Conservation (phyloP, 2,888 invertebrate genomes). For the Atherix ibis region DNA sequence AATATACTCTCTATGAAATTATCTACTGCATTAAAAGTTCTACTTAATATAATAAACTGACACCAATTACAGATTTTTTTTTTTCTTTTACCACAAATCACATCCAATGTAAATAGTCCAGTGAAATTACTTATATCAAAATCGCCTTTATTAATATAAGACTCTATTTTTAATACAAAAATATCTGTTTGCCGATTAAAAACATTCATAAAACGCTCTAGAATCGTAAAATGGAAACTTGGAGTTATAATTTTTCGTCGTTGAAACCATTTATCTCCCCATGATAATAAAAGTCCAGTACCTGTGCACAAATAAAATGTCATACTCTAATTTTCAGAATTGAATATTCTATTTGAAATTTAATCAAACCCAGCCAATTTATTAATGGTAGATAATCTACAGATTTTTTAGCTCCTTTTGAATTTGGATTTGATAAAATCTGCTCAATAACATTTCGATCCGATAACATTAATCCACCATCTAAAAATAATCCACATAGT, state of each 20-base stretch:
- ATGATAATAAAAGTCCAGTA: conserved; percentile 4
- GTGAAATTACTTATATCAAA: conserved; percentile 32
- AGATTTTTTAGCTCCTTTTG: conserved; percentile 5
- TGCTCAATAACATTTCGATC: conserved; percentile 5
- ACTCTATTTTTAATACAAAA: conserved; percentile 20
- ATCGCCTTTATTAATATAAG: conserved; percentile 7
- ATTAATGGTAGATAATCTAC: background rate
- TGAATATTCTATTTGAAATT: too few relatives aligned
- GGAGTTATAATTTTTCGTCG: conserved; percentile 32
- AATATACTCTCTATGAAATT: too few relatives aligned
- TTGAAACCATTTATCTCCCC: conserved; percentile 30
- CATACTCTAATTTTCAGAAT: too few relatives aligned
- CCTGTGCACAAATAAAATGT: conserved; percentile 1
- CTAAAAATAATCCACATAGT: conserved; percentile 1
- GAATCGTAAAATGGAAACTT: conserved; percentile 29
- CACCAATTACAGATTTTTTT: too few relatives aligned
- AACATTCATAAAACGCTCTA: conserved; percentile 26
- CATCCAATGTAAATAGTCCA: conserved; percentile 30
- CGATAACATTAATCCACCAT: background rate
- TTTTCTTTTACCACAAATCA: conserved; percentile 23
- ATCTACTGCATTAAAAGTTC: too few relatives aligned
- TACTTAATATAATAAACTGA: too few relatives aligned
- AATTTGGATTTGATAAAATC: conserved; percentile 3
- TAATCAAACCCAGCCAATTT: conserved; percentile 7
- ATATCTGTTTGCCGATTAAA: conserved; percentile 31